These are phyloP conservation scores for Leptopilina myrica DNA, from an alignment of 2,888 invertebrate genomes.

Conservation along the genomic window DNA sequence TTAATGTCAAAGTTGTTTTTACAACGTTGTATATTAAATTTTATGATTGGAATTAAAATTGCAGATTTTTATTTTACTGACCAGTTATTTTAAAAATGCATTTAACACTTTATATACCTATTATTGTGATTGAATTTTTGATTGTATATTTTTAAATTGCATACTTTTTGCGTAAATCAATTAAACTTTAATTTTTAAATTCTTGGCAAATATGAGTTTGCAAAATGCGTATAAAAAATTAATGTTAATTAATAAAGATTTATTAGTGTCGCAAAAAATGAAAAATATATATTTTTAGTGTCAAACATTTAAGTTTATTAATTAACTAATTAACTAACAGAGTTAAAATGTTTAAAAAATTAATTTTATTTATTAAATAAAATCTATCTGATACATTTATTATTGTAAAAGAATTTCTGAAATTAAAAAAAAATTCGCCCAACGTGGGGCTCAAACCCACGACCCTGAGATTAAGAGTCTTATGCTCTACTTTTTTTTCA, in stretches of 20 bases:
- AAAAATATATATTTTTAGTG: no score
- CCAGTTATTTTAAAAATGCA: not conserved
- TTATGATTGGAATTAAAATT: conserved; percentile 1
- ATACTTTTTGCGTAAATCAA: not conserved
- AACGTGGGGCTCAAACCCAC: conserved; percentile 44
- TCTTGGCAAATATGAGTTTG: not conserved
- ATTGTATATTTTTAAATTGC: not conserved
- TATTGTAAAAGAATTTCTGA: no score
- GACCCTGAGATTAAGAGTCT: no score
- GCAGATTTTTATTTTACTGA: not conserved
- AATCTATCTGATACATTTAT: no score
- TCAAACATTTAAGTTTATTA: no score
- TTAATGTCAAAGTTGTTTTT: not conserved
- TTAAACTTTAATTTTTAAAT: not conserved
- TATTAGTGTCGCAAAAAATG: not conserved
- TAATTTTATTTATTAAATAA: no score
- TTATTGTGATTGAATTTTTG: not conserved
- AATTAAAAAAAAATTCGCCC: conserved; percentile 18
- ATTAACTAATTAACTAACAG: no score
- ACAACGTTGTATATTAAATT: not conserved
- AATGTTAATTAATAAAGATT: not conserved
- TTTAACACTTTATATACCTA: not conserved
- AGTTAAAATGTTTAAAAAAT: no score
- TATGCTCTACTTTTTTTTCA: conserved; percentile 69
- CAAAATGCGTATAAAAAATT: no score